Evolutionary conservation across 2,113 vertebrate species (phyloP).

Genomic region (Pomatostomus ruficeps): DNA sequence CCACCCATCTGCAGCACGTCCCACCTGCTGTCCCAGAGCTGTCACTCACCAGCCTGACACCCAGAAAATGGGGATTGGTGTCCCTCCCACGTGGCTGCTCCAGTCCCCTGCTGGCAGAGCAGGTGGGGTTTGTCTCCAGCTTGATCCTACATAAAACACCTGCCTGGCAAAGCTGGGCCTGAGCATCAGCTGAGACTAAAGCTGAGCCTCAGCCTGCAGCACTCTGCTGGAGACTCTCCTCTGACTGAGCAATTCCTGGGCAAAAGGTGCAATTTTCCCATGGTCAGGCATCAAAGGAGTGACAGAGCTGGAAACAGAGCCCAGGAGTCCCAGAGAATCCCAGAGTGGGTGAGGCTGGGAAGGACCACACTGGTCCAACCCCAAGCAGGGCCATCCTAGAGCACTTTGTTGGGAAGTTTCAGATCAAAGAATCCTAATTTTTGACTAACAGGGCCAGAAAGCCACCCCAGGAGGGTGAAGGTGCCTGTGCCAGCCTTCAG

Average conservation of each 20-base stretch:
- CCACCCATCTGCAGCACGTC: neutral
- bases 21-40: neutral
- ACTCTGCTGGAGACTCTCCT: neutral
- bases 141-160: neutral
- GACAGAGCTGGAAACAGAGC: neutral
- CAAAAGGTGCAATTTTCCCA: neutral
- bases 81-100: neutral
- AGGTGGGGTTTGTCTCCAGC: neutral
- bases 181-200: neutral
- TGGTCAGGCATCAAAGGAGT: neutral
- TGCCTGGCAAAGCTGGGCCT: neutral
- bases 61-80: neutral
- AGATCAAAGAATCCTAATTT: neutral
- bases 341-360: fast-evolving
- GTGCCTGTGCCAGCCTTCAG: neutral
- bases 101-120: conserved; percentile 1
- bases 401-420: neutral
- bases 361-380: neutral
- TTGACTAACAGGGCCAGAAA: neutral
- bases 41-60: neutral
- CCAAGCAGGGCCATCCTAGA: neutral
- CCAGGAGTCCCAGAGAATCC: neutral
- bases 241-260: neutral
- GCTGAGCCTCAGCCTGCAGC: neutral
- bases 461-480: neutral